Evolutionary conservation across 1,140 invertebrate genomes (phyloP).

Genomic region (Pteromalus puparum): DNA sequence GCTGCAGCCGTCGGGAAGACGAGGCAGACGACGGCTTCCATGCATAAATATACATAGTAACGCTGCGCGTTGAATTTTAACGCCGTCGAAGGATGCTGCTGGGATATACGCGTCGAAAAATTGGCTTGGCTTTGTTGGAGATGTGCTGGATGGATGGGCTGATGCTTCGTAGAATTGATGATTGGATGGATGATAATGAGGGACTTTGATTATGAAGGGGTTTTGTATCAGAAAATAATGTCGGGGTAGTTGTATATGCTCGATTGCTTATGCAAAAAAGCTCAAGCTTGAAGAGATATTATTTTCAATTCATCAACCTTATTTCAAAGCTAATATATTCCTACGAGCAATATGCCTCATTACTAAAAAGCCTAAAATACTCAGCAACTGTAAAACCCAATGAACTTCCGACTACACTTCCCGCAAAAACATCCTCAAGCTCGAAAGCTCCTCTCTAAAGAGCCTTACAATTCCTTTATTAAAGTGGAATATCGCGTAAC

Average conservation of each 20-base stretch:
- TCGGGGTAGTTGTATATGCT: too few species aligned
- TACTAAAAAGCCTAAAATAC: too few species aligned
- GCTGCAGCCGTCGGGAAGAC: slow-evolving; percentile 49
- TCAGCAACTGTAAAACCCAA: too few species aligned
- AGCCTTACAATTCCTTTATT: slow-evolving; percentile 54
- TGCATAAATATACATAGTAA: slow-evolving; percentile 56
- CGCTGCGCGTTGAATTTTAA: slow-evolving; percentile 36
- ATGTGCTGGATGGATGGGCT: neutral
- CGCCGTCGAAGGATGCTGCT: neutral
- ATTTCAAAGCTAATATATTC: too few species aligned
- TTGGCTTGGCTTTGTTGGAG: neutral
- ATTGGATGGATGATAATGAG: neutral
- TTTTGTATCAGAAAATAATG: too few species aligned
- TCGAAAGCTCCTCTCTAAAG: neutral
- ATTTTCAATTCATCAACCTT: too few species aligned
- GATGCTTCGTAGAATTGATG: neutral
- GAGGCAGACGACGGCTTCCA: slow-evolving; percentile 51
- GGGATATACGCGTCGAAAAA: neutral
- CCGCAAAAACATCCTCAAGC: neutral
- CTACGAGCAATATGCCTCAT: too few species aligned
- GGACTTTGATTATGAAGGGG: neutral
- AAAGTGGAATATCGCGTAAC: slow-evolving; percentile 52
- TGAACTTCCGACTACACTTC: too few species aligned
- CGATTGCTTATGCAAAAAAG: too few species aligned
- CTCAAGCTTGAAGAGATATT: too few species aligned